phyloP scores from a whole-genome alignment of 2,797 vertebrate species.

The Miichthys miiuy region DNA sequence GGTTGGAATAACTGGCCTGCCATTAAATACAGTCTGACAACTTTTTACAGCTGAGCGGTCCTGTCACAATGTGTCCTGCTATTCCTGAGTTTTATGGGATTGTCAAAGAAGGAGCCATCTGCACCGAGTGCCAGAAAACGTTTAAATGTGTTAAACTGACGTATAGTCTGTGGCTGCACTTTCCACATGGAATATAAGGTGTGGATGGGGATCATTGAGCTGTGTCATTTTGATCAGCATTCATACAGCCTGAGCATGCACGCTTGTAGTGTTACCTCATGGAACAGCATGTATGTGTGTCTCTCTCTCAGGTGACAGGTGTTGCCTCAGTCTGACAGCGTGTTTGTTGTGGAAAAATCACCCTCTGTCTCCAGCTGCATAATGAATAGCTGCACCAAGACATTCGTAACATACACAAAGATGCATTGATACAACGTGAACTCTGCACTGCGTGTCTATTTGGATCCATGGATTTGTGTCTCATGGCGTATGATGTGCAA shows the following conservation, averaged over 20 bases:
- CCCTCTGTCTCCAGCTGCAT: background rate
- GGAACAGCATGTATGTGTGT: background rate
- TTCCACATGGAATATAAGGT: conserved; percentile 44
- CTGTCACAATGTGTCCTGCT: background rate
- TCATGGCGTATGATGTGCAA: background rate
- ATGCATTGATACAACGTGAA: background rate
- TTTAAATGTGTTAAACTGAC: conserved; percentile 39
- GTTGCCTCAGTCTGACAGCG: background rate
- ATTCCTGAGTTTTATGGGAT: conserved; percentile 1
- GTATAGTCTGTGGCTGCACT: conserved; percentile 26
- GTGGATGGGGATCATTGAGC: conserved; percentile 48
- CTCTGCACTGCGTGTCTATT: background rate
- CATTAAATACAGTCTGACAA: conserved; percentile 36
- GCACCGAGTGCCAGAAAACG: conserved; percentile 22
- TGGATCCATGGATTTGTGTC: background rate
- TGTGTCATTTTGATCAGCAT: conserved; percentile 55
- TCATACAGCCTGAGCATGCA: conserved; percentile 17
- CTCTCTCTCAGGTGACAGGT: conserved; percentile 19
- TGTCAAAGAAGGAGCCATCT: conserved; percentile 22
- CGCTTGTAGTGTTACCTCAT: background rate
- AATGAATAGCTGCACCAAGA: background rate
- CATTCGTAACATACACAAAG: background rate
- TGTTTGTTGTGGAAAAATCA: conserved; percentile 8
- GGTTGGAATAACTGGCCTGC: conserved; percentile 13
- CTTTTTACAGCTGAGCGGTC: conserved; percentile 24